phyloP scores from a whole-genome alignment of 2,797 vertebrate species.

The Melanotaenia maccullochi region DNA sequence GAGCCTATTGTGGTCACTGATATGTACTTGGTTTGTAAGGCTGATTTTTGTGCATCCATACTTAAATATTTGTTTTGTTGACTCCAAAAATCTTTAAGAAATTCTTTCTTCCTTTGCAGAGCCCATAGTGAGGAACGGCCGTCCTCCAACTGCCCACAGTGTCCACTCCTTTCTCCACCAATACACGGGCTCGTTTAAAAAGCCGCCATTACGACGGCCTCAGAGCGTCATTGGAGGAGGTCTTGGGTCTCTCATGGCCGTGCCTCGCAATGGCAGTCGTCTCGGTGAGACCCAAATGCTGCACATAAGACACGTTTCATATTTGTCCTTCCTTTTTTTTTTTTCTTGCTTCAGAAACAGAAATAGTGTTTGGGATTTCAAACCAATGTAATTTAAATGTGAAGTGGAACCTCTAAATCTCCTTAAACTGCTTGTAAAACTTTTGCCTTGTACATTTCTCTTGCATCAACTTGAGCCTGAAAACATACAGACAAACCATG shows the following conservation, averaged over 20 bases:
- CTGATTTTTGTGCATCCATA: not conserved
- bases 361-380: not conserved
- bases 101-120: slow-evolving; percentile 75
- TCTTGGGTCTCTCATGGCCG: slow-evolving; percentile 92
- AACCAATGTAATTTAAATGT: not conserved
- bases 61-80: not conserved
- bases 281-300: slow-evolving; percentile 85
- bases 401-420: not conserved
- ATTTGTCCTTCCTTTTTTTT: slow-evolving; percentile 7
- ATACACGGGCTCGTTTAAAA: slow-evolving; percentile 95
- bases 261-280: slow-evolving; percentile 95
- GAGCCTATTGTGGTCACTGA: not conserved
- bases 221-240: slow-evolving; percentile 96
- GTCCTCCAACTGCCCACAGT: slow-evolving; percentile 93
- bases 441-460: not conserved
- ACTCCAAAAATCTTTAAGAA: not conserved
- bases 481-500: not conserved
- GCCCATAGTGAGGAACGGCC: slow-evolving; percentile 95
- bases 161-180: slow-evolving; percentile 98
- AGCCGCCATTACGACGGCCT: slow-evolving; percentile 91
- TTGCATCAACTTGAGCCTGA: slow-evolving; percentile 11
- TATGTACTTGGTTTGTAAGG: too few species aligned
- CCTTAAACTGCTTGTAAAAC: not conserved
- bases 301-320: not conserved
- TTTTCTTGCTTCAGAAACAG: not conserved